Evolutionary conservation across 2,113 vertebrate species (phyloP).

Genomic region (Erythrolamprus reginae): DNA sequence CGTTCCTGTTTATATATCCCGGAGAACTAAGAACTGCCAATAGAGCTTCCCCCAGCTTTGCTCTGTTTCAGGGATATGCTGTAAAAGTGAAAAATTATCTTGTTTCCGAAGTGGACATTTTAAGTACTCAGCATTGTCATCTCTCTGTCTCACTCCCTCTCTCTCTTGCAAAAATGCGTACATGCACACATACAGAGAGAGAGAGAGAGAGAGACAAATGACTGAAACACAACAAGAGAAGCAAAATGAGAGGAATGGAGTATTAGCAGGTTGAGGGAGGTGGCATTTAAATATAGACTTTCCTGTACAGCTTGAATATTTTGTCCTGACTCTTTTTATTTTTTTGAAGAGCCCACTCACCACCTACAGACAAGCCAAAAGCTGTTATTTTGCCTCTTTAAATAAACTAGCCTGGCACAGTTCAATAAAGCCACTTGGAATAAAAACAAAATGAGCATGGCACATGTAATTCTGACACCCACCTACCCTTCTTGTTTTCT

Average conservation of each 20-base stretch:
- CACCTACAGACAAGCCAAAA: background rate
- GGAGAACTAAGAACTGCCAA: background rate
- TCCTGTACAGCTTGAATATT: background rate
- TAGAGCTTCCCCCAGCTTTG: background rate
- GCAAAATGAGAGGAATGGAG: background rate
- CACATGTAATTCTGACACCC: background rate
- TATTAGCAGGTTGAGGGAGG: background rate
- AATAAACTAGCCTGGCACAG: constrained; percentile 14
- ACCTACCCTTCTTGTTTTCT: background rate
- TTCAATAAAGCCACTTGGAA: background rate
- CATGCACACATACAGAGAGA: too few relatives aligned
- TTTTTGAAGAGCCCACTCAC: background rate
- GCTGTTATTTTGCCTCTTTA: background rate
- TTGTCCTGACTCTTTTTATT: background rate
- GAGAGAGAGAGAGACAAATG: background rate
- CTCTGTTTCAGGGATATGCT: background rate
- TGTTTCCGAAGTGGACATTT: background rate
- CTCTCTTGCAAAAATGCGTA: too few relatives aligned
- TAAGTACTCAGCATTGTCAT: background rate
- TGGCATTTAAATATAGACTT: background rate
- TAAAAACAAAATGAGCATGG: background rate
- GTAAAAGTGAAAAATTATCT: background rate
- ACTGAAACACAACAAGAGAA: background rate
- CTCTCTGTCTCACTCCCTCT: background rate
- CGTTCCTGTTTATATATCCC: background rate